Percentiles rank a stretch among this genome's conserved stretches.
phyloP scores from a whole-genome alignment of 2,888 invertebrate species.

The Drosophila atroscutellata region DNA sequence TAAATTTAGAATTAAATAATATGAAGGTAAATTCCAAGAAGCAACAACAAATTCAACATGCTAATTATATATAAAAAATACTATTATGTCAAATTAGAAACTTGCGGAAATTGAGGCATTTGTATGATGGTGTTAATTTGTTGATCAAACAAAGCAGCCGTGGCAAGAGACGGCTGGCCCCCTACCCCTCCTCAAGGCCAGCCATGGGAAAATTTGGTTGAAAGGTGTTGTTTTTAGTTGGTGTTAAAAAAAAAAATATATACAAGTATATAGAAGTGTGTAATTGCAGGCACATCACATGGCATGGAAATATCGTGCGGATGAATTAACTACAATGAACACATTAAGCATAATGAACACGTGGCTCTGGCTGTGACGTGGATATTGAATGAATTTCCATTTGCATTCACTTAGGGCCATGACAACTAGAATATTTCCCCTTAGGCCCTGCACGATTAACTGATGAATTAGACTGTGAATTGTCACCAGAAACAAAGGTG shows the following conservation, averaged over 20 bases:
- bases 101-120: conserved; percentile 73
- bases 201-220: conserved; percentile 18
- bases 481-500: conserved; percentile 9
- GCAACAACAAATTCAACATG: conserved; percentile 24
- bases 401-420: conserved; percentile 4
- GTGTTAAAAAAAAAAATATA: background rate
- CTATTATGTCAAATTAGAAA: conserved; percentile 43
- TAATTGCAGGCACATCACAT: conserved; percentile 19
- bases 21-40: conserved; percentile 5
- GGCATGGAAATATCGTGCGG: conserved; percentile 7
- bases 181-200: conserved; percentile 29
- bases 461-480: conserved; percentile 20
- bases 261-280: background rate
- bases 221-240: background rate
- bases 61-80: conserved; percentile 52
- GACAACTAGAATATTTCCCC: conserved; percentile 8
- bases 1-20: conserved; percentile 57
- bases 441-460: conserved; percentile 3
- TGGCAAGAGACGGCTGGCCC: background rate
- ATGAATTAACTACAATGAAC: background rate
- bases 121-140: conserved; percentile 59
- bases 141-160: conserved; percentile 40
- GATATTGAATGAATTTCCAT: conserved; percentile 3
- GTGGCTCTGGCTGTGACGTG: background rate
- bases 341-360: conserved; percentile 16